phyloP scores from a whole-genome alignment of 2,113 vertebrate genomes.

The Pituophis catenifer region DNA sequence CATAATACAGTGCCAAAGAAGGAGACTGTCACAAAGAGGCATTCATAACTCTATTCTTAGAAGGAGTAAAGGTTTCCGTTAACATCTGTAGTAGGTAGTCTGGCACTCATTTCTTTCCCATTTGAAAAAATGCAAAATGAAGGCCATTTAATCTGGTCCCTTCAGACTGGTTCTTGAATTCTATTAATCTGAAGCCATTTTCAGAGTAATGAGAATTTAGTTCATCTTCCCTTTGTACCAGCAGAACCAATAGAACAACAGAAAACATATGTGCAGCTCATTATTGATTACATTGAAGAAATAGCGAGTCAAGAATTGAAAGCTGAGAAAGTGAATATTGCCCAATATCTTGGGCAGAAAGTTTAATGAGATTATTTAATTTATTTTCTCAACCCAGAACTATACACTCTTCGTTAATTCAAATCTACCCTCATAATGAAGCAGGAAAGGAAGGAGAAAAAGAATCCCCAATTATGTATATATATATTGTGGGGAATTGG shows the following conservation, averaged over 20 bases:
- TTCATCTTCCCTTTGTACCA: neutral
- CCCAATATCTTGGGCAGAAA: neutral
- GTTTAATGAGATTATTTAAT: neutral
- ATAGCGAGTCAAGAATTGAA: neutral
- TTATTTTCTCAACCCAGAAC: neutral
- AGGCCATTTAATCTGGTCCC: neutral
- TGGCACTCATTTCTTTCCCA: neutral
- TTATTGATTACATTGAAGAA: no score
- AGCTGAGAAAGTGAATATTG: neutral
- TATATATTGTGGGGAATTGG: neutral
- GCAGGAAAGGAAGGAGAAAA: neutral
- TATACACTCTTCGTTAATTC: no score
- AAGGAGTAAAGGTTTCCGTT: neutral
- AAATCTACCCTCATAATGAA: neutral
- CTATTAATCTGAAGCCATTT: neutral
- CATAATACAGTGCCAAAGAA: neutral
- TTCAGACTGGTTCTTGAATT: neutral
- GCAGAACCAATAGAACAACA: no score
- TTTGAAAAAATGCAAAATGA: neutral
- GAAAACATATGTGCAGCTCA: no score
- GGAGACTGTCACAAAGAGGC: neutral
- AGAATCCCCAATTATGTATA: neutral
- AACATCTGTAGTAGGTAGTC: neutral
- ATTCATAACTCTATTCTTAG: neutral
- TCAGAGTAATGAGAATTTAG: neutral